These are phyloP conservation scores for Trichonephila clavipes DNA, from an alignment of 1,140 invertebrate genomes.

Conservation along the genomic window DNA sequence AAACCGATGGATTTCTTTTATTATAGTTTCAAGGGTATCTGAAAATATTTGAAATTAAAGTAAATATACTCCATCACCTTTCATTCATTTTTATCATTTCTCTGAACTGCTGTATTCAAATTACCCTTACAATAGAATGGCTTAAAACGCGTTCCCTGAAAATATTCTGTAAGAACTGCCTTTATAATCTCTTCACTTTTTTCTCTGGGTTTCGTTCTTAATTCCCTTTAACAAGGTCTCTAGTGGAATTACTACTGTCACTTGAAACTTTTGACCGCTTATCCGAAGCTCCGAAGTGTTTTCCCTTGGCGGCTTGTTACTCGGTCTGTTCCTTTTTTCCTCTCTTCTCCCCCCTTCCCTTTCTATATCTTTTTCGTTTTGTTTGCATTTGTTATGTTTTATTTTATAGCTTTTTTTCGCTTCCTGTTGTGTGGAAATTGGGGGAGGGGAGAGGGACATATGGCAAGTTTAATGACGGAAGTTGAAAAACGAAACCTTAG, in stretches of 20 bases:
- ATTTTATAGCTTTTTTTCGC: not conserved
- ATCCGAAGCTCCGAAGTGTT: not conserved
- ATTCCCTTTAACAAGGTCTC: conserved; percentile 71
- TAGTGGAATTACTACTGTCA: conserved; percentile 42
- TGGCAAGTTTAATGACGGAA: not conserved
- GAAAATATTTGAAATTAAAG: too few relatives aligned
- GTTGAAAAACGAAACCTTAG: not conserved
- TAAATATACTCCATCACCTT: not conserved
- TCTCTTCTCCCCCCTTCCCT: too few relatives aligned
- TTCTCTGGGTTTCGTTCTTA: not conserved
- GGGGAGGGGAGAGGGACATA: not conserved
- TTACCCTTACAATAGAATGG: not conserved
- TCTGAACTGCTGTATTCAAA: not conserved
- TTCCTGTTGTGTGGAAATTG: not conserved
- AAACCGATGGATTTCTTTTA: too few relatives aligned
- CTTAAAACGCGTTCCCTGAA: not conserved
- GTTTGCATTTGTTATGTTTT: conserved; percentile 6
- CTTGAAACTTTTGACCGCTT: conserved; percentile 58
- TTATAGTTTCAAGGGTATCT: too few relatives aligned
- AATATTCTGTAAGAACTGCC: not conserved
- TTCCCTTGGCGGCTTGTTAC: conserved; percentile 59
- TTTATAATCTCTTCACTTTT: conserved; percentile 14
- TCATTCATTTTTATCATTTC: not conserved
- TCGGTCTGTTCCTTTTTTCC: not conserved
- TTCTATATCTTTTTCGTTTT: not conserved